Evolutionary conservation across 2,113 vertebrate genomes (phyloP).

Genomic region (Oryzias javanicus): DNA sequence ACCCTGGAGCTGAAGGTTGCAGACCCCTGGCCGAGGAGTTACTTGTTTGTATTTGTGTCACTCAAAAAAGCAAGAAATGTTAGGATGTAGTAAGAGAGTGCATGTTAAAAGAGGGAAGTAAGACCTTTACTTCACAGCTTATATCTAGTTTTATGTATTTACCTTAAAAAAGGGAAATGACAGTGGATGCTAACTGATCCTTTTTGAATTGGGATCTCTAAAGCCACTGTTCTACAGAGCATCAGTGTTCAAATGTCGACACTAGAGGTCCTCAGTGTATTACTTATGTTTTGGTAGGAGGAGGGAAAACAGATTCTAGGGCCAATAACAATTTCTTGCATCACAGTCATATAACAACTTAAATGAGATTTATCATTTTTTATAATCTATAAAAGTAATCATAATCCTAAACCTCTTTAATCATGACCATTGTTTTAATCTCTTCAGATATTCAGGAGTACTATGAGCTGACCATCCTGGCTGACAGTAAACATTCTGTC

Average conservation of each 20-base stretch:
- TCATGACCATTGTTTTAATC: neutral
- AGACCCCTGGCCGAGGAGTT: too few relatives aligned
- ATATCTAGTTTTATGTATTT: neutral
- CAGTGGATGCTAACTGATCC: neutral
- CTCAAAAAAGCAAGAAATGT: too few relatives aligned
- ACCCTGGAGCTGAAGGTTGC: too few relatives aligned
- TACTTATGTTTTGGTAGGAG: neutral
- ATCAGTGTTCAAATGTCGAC: conserved; percentile 4
- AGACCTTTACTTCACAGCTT: neutral
- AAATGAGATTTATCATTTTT: too few relatives aligned
- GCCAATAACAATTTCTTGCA: too few relatives aligned
- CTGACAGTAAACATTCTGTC: conserved; percentile 32
- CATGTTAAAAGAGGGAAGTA: conserved; percentile 5
- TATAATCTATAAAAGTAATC: too few relatives aligned
- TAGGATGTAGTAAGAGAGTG: neutral
- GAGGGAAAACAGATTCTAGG: too few relatives aligned
- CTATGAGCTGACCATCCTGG: conserved; percentile 62
- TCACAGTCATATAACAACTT: too few relatives aligned
- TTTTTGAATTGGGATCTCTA: neutral
- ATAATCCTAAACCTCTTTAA: neutral
- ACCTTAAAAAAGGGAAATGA: conserved; percentile 7
- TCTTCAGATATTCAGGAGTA: conserved; percentile 71
- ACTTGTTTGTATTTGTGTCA: too few relatives aligned
- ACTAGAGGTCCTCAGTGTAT: conserved; percentile 52
- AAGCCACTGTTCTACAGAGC: neutral